Conservation (phyloP, 1,140 invertebrate species). For the Pararge aegeria region DNA sequence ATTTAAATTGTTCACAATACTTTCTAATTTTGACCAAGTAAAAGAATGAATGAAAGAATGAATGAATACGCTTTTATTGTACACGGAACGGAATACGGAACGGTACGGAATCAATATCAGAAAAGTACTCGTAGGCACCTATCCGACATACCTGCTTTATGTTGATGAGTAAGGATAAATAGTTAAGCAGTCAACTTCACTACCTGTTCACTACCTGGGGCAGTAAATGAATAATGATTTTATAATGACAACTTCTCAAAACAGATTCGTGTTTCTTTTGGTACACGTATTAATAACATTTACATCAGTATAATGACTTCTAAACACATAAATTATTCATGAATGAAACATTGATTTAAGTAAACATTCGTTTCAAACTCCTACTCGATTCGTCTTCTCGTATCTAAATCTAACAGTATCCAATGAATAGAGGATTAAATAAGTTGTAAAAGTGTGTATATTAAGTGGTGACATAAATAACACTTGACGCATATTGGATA, state of each 20-base stretch:
- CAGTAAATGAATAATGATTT: slow-evolving; percentile 6
- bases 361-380: neutral
- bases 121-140: too few species aligned
- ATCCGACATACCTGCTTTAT: too few species aligned
- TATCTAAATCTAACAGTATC: neutral
- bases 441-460: neutral
- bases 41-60: too few species aligned
- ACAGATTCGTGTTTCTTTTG: slow-evolving; percentile 3
- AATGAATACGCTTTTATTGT: too few species aligned
- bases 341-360: slow-evolving; percentile 8
- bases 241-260: slow-evolving; percentile 5
- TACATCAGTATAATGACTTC: slow-evolving; percentile 31
- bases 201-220: too few species aligned
- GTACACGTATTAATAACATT: slow-evolving; percentile 23
- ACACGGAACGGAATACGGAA: too few species aligned
- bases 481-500: neutral
- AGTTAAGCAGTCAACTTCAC: too few species aligned
- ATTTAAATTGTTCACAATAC: too few species aligned
- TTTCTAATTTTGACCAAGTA: too few species aligned
- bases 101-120: too few species aligned
- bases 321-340: slow-evolving; percentile 29
- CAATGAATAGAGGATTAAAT: neutral
- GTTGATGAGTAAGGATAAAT: too few species aligned
- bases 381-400: neutral
- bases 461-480: neutral